These are phyloP conservation scores for Zygothrica quintamaculata DNA, from an alignment of 2,888 invertebrate species.

Conservation along the genomic window DNA sequence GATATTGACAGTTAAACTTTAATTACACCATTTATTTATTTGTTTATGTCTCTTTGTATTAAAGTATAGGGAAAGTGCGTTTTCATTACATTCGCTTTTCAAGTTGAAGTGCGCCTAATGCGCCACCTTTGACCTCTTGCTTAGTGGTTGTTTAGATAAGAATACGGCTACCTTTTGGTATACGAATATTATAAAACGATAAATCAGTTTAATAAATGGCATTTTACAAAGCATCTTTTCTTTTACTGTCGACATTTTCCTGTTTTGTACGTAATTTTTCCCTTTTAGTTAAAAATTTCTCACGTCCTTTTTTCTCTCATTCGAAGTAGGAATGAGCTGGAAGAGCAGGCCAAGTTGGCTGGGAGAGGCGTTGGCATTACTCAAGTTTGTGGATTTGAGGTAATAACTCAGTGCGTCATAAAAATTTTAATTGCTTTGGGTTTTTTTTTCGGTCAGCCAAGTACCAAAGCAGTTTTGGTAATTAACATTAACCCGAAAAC, in stretches of 20 bases:
- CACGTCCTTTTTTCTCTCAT: constrained; percentile 64
- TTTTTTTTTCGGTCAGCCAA: constrained; percentile 63
- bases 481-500: constrained; percentile 77
- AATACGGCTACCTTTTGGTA: constrained; percentile 29
- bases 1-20: constrained; percentile 72
- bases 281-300: constrained; percentile 63
- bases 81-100: constrained; percentile 9
- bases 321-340: neutral
- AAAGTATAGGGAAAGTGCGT: constrained; percentile 33
- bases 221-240: constrained; percentile 41
- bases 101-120: neutral
- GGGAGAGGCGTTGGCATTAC: constrained; percentile 66
- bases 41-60: constrained; percentile 4
- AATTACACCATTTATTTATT: constrained; percentile 72
- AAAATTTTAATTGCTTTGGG: constrained; percentile 81
- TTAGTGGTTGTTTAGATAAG: constrained; percentile 27
- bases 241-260: constrained; percentile 45
- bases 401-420: constrained; percentile 81
- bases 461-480: constrained; percentile 80
- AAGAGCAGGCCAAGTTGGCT: too few relatives aligned
- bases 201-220: constrained; percentile 76
- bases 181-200: constrained; percentile 71
- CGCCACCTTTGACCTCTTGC: constrained; percentile 42
- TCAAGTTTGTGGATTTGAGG: constrained; percentile 80
- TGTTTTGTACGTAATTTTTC: constrained; percentile 69